Conservation (phyloP, 2,113 vertebrate species). For the Probosciger aterrimus region DNA sequence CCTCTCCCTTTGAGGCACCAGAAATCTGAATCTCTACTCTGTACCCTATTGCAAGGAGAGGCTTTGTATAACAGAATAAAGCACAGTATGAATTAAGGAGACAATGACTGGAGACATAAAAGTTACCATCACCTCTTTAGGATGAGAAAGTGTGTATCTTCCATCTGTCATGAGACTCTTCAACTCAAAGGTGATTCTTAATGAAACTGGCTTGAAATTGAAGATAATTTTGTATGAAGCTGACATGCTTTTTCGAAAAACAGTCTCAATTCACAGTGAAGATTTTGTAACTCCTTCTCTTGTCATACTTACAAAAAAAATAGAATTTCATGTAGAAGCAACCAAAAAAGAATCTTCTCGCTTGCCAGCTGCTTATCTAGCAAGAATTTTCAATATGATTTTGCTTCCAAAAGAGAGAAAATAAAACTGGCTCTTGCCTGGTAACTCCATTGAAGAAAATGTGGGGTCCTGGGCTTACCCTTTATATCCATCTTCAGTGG, state of each 20-base stretch:
- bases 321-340: not conserved
- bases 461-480: not conserved
- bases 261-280: not conserved
- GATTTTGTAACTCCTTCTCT: not conserved
- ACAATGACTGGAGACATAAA: not conserved
- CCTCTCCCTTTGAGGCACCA: not conserved
- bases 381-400: not conserved
- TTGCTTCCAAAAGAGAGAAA: not conserved
- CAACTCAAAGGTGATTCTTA: not conserved
- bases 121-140: not conserved
- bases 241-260: not conserved
- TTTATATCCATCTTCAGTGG: not conserved
- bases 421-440: not conserved
- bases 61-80: not conserved
- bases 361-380: not conserved
- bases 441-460: not conserved
- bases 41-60: not conserved
- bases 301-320: not conserved
- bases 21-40: not conserved
- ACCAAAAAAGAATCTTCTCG: not conserved
- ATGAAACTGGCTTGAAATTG: not conserved
- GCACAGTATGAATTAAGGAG: not conserved
- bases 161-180: not conserved
- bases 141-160: not conserved
- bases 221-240: not conserved